A percentile compares a stretch with the other conserved stretches of the same genome.
These are phyloP conservation scores for Icerya purchasi DNA, from an alignment of 2,888 invertebrate genomes.

Conservation along the genomic window DNA sequence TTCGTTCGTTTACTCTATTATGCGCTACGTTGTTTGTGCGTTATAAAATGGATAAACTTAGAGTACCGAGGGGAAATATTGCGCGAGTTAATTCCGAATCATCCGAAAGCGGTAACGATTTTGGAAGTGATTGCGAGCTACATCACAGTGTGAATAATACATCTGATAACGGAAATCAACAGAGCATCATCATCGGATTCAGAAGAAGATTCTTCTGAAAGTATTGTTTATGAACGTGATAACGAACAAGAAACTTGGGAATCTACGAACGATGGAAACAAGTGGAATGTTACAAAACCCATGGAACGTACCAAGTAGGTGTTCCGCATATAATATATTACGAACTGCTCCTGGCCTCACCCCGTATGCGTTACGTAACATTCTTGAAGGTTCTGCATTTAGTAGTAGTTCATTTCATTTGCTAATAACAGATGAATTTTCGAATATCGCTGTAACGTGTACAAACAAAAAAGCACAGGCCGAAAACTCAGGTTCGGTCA, in stretches of 20 bases:
- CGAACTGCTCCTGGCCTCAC: not conserved
- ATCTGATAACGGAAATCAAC: not conserved
- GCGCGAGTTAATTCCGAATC: not conserved
- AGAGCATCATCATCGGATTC: not conserved
- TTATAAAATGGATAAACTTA: not conserved
- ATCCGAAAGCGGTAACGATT: not conserved
- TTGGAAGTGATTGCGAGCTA: not conserved
- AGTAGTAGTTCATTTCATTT: not conserved
- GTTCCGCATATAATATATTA: not conserved
- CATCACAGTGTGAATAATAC: not conserved
- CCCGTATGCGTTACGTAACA: not conserved
- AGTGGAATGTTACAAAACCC: not conserved
- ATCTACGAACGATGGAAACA: not conserved
- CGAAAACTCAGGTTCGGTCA: not conserved
- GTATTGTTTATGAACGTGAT: not conserved
- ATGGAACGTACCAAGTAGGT: not conserved
- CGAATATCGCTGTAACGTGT: not conserved
- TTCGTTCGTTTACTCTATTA: not conserved
- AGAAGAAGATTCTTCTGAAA: not conserved
- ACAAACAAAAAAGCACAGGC: not conserved
- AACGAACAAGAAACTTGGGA: not conserved
- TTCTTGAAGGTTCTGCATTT: not conserved
- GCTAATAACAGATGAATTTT: not conserved
- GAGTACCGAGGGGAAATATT: not conserved
- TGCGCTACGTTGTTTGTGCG: not conserved